Conservation (phyloP, 2,888 invertebrate genomes). For the Cephus pygmeus region DNA sequence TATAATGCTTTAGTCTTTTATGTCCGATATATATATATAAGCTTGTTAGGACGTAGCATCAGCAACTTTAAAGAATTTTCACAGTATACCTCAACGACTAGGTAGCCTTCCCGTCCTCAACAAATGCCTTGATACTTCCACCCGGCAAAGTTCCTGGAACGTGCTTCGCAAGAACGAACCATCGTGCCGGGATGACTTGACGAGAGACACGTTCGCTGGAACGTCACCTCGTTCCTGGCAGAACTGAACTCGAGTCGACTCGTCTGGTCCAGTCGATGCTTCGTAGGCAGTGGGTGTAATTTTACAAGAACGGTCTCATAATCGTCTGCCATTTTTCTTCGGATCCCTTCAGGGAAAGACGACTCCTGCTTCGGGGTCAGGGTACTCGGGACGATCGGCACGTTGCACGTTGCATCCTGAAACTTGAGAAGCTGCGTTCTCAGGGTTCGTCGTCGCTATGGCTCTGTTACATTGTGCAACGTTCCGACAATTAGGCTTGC, state of each 20-base stretch:
- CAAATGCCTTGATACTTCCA: background rate
- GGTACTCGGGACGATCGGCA: background rate
- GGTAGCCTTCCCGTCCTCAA: background rate
- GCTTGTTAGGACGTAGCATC: background rate
- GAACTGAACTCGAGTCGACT: slow-evolving; percentile 29
- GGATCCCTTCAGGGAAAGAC: background rate
- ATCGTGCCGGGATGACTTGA: background rate
- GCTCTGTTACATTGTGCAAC: background rate
- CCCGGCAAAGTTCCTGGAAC: slow-evolving; percentile 10
- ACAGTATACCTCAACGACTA: background rate
- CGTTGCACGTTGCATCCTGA: background rate
- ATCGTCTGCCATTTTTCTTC: slow-evolving; percentile 5
- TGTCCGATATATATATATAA: background rate
- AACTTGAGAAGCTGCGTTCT: background rate
- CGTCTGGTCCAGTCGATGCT: slow-evolving; percentile 22
- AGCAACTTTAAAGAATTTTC: background rate
- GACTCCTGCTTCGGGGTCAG: slow-evolving; percentile 1
- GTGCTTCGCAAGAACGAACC: slow-evolving; percentile 14
- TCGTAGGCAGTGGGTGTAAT: slow-evolving; percentile 6
- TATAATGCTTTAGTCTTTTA: background rate
- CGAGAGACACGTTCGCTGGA: slow-evolving; percentile 27
- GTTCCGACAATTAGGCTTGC: background rate
- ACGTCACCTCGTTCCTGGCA: slow-evolving; percentile 23
- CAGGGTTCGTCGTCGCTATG: background rate
- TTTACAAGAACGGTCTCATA: slow-evolving; percentile 4